A percentile compares a stretch with the other conserved stretches of the same genome.
Evolutionary conservation across 2,113 vertebrate genomes (phyloP).

Genomic region (Prietella phreatophila): DNA sequence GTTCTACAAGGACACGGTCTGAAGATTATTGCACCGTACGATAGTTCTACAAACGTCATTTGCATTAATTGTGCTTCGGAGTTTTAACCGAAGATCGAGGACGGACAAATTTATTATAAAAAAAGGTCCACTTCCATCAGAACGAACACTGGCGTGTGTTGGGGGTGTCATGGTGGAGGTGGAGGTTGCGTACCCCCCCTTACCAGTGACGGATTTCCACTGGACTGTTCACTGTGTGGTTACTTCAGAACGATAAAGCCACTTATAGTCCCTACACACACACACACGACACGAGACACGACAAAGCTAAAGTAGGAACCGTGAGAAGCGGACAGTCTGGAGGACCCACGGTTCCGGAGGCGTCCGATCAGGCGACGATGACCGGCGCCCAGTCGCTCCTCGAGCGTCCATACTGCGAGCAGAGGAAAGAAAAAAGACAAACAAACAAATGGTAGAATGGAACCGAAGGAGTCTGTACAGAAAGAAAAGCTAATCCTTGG

Average conservation of each 20-base stretch:
- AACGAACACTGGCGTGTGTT: background rate
- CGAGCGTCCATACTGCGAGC: slow-evolving; percentile 76
- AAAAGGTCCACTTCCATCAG: background rate
- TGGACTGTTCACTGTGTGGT: background rate
- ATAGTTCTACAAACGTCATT: background rate
- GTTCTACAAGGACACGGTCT: background rate
- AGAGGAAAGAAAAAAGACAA: background rate
- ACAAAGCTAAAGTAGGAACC: background rate
- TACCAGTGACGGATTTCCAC: background rate
- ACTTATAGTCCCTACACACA: background rate
- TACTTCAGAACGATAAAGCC: background rate
- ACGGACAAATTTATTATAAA: background rate
- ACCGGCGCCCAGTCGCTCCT: slow-evolving; percentile 76
- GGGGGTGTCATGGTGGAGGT: background rate
- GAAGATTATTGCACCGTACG: background rate
- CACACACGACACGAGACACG: slow-evolving; percentile 11
- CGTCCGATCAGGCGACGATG: slow-evolving; percentile 61
- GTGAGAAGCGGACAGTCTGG: background rate
- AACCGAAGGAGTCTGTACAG: no score
- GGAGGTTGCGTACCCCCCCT: background rate
- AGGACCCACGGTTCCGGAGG: slow-evolving; percentile 30
- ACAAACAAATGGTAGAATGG: background rate
- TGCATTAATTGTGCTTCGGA: background rate
- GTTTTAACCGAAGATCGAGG: background rate
- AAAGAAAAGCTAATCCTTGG: background rate